Percentiles rank a stretch among this genome's conserved stretches.
Conservation (phyloP, 2,888 invertebrate species). For the Mythimna lalbum region DNA sequence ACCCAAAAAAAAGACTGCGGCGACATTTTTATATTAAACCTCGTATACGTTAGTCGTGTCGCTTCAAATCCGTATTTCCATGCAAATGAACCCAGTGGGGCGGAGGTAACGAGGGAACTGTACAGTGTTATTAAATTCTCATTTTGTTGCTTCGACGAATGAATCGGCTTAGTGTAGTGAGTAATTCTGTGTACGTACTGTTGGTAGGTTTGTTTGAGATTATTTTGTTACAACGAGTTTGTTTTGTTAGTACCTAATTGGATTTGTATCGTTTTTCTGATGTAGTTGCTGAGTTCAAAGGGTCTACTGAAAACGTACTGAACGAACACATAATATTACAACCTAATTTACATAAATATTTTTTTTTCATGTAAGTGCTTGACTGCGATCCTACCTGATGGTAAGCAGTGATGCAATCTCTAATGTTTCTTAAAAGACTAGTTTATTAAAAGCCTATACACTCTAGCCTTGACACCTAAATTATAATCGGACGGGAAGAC, state of each 20-base stretch:
- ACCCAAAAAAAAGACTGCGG: conserved; percentile 23
- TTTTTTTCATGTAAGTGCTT: too few species aligned
- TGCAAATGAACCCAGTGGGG: conserved; percentile 66
- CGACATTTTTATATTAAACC: conserved; percentile 55
- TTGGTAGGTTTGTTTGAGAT: conserved; percentile 4
- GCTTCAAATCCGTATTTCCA: conserved; percentile 67
- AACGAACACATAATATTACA: too few species aligned
- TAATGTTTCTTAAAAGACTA: too few species aligned
- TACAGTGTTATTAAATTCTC: conserved; percentile 69
- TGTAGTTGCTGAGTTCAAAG: not conserved
- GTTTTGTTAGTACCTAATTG: not conserved
- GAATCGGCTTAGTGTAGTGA: conserved; percentile 34
- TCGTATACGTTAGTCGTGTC: conserved; percentile 50
- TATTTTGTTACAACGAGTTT: conserved; percentile 1
- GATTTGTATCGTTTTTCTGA: not conserved
- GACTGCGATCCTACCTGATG: too few species aligned
- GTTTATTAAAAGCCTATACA: too few species aligned
- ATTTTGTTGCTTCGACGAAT: conserved; percentile 62
- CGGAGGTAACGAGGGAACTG: conserved; percentile 55
- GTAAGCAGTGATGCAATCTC: too few species aligned
- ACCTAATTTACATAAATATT: too few species aligned
- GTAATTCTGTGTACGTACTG: conserved; percentile 15
- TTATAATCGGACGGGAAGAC: too few species aligned
- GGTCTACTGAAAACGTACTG: too few species aligned
- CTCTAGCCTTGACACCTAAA: too few species aligned